Base-by-base conservation (phyloP, 2,113 vertebrate species). In the Delphinapterus leucas region DNA sequence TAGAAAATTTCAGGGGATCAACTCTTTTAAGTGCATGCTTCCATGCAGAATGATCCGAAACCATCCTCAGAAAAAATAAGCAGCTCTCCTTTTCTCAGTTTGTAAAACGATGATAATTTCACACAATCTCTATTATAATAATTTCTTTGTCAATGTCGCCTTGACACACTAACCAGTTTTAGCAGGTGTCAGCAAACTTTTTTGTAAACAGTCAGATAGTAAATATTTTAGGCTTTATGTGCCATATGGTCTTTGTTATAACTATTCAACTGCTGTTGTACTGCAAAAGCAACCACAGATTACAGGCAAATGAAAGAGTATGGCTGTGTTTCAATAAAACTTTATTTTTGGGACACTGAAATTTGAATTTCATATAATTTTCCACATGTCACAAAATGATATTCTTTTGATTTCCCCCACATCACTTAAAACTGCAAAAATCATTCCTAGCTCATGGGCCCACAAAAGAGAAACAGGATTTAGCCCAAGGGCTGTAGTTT, bases 91-190 rank as follows among this genome's bases (percentile, higher is more conserved):
- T 94, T 83, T 55, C 68, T 84, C 53, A 96, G 84, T 47, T 17
- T 94, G 67, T 90, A 90, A 93, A 90, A 93, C 77, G 21, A 87
- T 95, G 79, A 44, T 61, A 88, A 90, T 92, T 81, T 93, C 53
- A 97, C 9, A 79, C 8, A 92, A 11, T 6, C n/a, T 92, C n/a
- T 89, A 67, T 68, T 86, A 67, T 6, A 95, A 58, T 7, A 5
- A 91, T 74, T 53, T 71, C 55, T 83, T 53, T 68, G 5, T 93
- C 53, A 91, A 25, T 53, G 36, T 86, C 74, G 87, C 83, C 17
- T 89, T 88, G 63, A 95, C 17, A 71, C 3, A 65, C 9, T 97
- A 93, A 38, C 25, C 10, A 65, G 28, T 80, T 95, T 65, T 0
- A 96, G 60, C 2, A 92, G n/a, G 31, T 28, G 31, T 85, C 5